Conservation (phyloP, 2,113 vertebrate genomes). For the Mormyrus lacerda region DNA sequence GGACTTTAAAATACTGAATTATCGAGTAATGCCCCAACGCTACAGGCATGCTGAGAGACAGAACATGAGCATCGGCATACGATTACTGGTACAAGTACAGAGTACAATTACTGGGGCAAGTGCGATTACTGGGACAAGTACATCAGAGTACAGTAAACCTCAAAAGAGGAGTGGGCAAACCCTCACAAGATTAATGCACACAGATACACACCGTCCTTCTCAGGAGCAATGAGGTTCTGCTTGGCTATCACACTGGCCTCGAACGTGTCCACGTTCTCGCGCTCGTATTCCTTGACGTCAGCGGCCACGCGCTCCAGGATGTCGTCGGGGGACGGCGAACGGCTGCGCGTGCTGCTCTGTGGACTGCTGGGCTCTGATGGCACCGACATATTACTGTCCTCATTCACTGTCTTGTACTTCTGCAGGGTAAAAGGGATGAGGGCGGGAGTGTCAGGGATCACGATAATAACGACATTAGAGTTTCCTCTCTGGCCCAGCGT, state of each 20-base stretch:
- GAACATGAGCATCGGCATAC: not conserved
- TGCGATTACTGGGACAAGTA: not conserved
- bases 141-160: not conserved
- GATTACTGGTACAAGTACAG: not conserved
- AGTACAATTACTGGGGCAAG: no score
- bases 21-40: not conserved
- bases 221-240: slow-evolving; percentile 89
- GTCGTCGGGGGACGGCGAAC: slow-evolving; percentile 89
- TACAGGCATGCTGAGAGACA: not conserved
- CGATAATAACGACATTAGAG: not conserved
- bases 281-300: slow-evolving; percentile 93
- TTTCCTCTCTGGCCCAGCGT: not conserved
- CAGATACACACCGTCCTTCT: slow-evolving; percentile 79
- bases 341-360: slow-evolving; percentile 85
- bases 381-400: slow-evolving; percentile 82
- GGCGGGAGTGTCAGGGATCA: not conserved
- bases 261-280: slow-evolving; percentile 91
- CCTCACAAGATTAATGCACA: not conserved
- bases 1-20: not conserved
- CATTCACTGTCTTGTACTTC: slow-evolving; percentile 86
- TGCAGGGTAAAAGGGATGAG: slow-evolving; percentile 34
- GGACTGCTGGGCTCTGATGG: slow-evolving; percentile 92
- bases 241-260: slow-evolving; percentile 95
- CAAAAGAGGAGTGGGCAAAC: not conserved
- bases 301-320: slow-evolving; percentile 90